These are phyloP conservation scores for Anguilla japonica DNA, from an alignment of 2,113 vertebrate genomes.

Conservation along the genomic window DNA sequence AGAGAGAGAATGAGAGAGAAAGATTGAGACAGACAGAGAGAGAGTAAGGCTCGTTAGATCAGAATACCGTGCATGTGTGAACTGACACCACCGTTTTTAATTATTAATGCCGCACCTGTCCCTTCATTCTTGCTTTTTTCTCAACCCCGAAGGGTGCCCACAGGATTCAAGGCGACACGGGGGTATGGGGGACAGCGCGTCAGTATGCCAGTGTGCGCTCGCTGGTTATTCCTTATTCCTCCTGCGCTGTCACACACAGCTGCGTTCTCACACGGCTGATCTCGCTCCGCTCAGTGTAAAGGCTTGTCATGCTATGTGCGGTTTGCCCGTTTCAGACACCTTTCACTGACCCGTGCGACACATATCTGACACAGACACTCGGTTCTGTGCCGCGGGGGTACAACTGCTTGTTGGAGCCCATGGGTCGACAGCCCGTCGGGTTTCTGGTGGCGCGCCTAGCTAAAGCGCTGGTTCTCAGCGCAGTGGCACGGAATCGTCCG, in stretches of 20 bases:
- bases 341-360: not conserved
- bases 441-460: too few species aligned
- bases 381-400: too few species aligned
- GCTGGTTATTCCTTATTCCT: not conserved
- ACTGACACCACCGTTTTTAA: slow-evolving; percentile 49
- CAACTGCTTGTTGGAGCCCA: too few species aligned
- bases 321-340: not conserved
- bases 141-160: slow-evolving; percentile 2
- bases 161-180: not conserved
- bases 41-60: slow-evolving; percentile 36
- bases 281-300: not conserved
- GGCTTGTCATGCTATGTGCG: not conserved
- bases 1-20: slow-evolving; percentile 16
- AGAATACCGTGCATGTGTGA: slow-evolving; percentile 45
- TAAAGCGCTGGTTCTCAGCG: too few species aligned
- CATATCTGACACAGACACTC: too few species aligned
- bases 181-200: not conserved
- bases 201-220: not conserved
- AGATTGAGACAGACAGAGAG: not conserved
- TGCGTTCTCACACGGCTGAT: not conserved
- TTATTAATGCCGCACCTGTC: slow-evolving; percentile 55
- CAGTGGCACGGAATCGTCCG: too few species aligned
- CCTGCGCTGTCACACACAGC: not conserved
- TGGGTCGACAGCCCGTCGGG: too few species aligned
- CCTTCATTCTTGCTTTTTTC: slow-evolving; percentile 30